These are phyloP conservation scores for Tangara arthus DNA, from an alignment of 2,797 vertebrate species.

Conservation along the genomic window DNA sequence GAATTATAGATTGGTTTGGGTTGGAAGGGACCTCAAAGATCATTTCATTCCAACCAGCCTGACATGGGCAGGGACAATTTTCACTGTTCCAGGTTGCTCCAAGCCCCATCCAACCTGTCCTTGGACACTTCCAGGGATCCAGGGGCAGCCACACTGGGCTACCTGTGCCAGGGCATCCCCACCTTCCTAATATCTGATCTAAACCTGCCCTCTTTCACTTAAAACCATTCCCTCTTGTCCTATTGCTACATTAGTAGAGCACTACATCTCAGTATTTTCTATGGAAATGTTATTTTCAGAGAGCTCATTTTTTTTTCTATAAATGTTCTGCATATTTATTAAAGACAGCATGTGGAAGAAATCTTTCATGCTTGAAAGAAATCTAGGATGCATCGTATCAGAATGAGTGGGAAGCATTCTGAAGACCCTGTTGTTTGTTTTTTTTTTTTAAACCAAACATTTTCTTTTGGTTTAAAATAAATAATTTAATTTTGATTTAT, in stretches of 20 bases:
- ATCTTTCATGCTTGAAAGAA: neutral
- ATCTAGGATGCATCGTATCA: neutral
- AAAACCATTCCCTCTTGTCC: neutral
- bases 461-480: neutral
- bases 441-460: neutral
- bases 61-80: fast-evolving
- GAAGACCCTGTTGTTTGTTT: too few species aligned
- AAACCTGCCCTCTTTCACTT: neutral
- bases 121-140: neutral
- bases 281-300: neutral
- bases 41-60: neutral
- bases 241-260: neutral
- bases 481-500: neutral
- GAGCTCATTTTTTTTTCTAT: fast-evolving
- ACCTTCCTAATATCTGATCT: neutral
- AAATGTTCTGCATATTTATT: neutral
- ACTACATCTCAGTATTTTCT: neutral
- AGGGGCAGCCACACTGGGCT: neutral
- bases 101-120: fast-evolving
- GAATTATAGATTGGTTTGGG: neutral
- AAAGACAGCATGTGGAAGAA: neutral
- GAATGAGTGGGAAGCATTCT: neutral
- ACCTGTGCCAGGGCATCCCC: fast-evolving
- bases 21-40: neutral
- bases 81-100: fast-evolving